Evolutionary conservation across 2,888 invertebrate species (phyloP).

Genomic region (Perizoma affinitatum): DNA sequence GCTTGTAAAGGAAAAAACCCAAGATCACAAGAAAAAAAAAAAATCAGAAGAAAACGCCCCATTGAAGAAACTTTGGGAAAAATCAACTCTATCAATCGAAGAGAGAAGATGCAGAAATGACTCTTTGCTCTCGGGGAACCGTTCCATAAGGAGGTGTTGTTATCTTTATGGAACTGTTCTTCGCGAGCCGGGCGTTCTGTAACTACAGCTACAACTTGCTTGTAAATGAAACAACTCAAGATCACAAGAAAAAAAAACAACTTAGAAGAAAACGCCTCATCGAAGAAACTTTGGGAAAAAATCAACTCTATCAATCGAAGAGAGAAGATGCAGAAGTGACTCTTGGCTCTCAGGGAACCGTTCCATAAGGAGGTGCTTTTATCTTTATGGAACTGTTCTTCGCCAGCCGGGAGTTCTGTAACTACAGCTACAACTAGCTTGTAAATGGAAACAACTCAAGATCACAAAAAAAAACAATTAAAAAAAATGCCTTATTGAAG

Average conservation of each 20-base stretch:
- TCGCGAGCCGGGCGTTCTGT: constrained; percentile 10
- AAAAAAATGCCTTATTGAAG: no score
- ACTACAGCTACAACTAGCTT: background rate
- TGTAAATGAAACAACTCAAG: background rate
- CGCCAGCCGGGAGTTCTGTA: constrained; percentile 8
- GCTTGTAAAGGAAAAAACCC: no score
- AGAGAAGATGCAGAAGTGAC: constrained; percentile 4
- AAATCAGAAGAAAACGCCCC: no score
- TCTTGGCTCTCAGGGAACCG: constrained; percentile 16
- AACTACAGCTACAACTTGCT: background rate
- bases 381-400: constrained; percentile 27
- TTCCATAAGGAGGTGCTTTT: constrained; percentile 19
- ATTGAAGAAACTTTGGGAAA: no score
- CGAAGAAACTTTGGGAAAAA: no score
- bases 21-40: no score
- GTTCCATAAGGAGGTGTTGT: constrained; percentile 20
- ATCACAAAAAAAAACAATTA: background rate
- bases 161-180: constrained; percentile 26
- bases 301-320: background rate
- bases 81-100: no score
- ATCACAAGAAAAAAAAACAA: no score
- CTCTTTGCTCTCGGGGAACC: constrained; percentile 15
- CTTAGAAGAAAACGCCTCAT: no score
- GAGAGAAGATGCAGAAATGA: constrained; percentile 4
- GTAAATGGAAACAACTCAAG: background rate